Base-by-base conservation (phyloP, 2,888 invertebrate genomes). In the Phalera bucephala region DNA sequence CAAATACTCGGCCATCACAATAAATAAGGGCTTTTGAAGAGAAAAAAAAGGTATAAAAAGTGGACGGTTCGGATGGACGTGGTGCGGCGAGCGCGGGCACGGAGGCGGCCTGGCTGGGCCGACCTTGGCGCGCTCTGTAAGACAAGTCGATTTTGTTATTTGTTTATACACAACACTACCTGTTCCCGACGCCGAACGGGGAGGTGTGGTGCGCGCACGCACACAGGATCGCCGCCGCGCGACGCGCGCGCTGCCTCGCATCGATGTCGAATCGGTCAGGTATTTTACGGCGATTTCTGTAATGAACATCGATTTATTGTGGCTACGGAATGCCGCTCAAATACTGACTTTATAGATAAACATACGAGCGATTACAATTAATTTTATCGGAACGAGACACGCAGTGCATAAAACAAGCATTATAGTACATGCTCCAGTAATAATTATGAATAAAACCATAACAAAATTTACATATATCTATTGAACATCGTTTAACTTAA, bases 81-180 rank as follows among this genome's bases (percentile, higher is more conserved):
- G 52, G 64, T 46, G 64, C 60, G 64, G 58, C 51, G 63, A 5
- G 5, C 63, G 61, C 61, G 54, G 46, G 56, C 48, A 50, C 46
- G 57, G 62, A 64, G 67, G 64, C 64, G 61, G 70, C 55, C 63
- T 61, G 60, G 62, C 52, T 64, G 62, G 63, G 49, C 62, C 83
- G 86, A 79, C 87, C 88, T 87, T 88, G 87, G 74, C 72, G 73
- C 75, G 74, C 73, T 77, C 72, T 69, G 80, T 85, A 83, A 87
- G 84, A 87, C 88, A 85, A 86, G 82, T 83, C 83, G 84, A 85
- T 85, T 87, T 84, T 83, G 83, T 88, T 88, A 88, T 88, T 89
- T 89, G 88, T 88, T 87, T 88, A 87, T 82, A 87, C 85, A 88
- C 83, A 82, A 81, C 81, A 85, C 86, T 86, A 87, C 87, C 87